Evolutionary conservation across 1,140 invertebrate genomes (phyloP).

Genomic region (Melipona quadrifasciata): DNA sequence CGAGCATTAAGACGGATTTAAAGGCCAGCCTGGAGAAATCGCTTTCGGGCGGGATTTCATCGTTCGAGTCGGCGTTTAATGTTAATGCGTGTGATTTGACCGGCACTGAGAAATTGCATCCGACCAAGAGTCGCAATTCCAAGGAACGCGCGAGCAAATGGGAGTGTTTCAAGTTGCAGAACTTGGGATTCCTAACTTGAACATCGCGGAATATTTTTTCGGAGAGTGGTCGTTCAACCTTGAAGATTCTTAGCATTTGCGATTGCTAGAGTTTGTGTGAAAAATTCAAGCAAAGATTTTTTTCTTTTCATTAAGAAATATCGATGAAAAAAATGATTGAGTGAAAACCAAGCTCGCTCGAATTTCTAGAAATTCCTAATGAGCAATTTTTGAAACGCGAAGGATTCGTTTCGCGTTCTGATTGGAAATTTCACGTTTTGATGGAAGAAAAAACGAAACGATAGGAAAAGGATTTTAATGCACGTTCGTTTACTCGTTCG

Average conservation of each 20-base stretch:
- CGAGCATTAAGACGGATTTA: background rate
- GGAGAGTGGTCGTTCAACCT: too few relatives aligned
- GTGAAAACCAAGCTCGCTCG: background rate
- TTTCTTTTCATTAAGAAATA: background rate
- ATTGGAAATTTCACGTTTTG: background rate
- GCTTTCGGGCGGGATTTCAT: background rate
- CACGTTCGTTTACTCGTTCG: too few relatives aligned
- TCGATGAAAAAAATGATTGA: background rate
- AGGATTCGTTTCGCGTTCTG: background rate
- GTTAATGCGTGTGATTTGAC: background rate
- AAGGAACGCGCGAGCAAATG: background rate
- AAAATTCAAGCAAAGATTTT: background rate
- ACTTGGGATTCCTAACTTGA: background rate
- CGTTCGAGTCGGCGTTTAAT: background rate
- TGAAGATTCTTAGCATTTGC: background rate
- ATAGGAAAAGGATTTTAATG: background rate
- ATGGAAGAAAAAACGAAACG: too few relatives aligned
- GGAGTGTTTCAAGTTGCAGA: background rate
- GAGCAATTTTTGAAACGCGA: background rate
- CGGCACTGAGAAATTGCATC: background rate
- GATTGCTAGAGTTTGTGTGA: background rate
- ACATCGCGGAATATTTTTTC: background rate
- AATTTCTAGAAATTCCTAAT: background rate
- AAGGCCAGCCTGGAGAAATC: background rate
- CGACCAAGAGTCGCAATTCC: background rate